These are phyloP conservation scores for Andrena cerasifolii DNA, from an alignment of 1,140 invertebrate genomes.

Conservation along the genomic window DNA sequence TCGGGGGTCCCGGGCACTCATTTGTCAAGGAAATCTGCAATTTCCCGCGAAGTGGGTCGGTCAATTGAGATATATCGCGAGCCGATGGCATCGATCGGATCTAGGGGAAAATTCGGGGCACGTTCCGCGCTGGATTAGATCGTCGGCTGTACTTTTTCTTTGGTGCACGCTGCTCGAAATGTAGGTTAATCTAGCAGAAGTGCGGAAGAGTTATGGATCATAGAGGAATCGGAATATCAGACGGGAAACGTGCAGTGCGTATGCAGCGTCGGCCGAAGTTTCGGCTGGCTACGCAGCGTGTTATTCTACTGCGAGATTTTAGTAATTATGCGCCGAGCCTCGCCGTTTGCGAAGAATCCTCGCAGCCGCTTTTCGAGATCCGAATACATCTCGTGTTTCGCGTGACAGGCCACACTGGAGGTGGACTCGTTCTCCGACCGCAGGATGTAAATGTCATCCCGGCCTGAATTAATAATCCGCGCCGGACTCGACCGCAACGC, in stretches of 20 bases:
- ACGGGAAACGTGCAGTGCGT: too few species aligned
- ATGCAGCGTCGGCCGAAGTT: too few species aligned
- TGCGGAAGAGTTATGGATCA: too few species aligned
- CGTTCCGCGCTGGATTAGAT: conserved; percentile 12
- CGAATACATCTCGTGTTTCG: too few species aligned
- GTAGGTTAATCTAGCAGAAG: too few species aligned
- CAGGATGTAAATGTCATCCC: conserved; percentile 17
- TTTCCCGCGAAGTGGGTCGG: conserved; percentile 22
- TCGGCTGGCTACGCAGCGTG: too few species aligned
- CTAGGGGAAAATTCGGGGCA: conserved; percentile 17
- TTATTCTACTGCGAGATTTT: too few species aligned
- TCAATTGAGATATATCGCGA: conserved; percentile 40
- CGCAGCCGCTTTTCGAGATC: too few species aligned
- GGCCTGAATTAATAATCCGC: conserved; percentile 40
- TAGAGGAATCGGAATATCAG: too few species aligned
- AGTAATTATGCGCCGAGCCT: too few species aligned
- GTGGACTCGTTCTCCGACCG: neutral
- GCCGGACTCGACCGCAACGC: conserved; percentile 20
- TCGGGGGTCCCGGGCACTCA: neutral
- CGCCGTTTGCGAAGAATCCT: too few species aligned
- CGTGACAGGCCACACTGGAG: neutral
- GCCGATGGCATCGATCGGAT: conserved; percentile 27
- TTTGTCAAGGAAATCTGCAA: conserved; percentile 33
- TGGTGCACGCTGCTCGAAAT: too few species aligned
- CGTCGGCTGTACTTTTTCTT: neutral